phyloP scores from a whole-genome alignment of 2,113 vertebrate species.

The Paradisaea rubra region DNA sequence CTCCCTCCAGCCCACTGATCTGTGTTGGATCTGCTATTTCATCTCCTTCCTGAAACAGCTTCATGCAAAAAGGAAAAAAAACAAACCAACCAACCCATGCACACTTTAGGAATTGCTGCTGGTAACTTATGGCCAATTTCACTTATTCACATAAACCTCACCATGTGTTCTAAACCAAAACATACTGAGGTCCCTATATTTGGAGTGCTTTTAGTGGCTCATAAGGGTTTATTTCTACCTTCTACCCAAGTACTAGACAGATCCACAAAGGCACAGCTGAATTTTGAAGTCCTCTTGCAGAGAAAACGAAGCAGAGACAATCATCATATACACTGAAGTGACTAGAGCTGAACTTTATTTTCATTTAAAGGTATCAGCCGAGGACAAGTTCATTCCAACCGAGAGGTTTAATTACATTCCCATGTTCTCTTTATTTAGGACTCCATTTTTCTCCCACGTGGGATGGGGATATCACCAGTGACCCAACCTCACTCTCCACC shows the following conservation, averaged over 20 bases:
- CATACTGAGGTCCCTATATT: background rate
- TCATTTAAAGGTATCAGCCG: background rate
- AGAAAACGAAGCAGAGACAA: background rate
- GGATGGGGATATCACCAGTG: background rate
- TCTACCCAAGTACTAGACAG: background rate
- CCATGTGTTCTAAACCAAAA: background rate
- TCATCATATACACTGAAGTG: rapidly evolving
- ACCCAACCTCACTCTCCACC: background rate
- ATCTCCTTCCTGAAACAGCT: background rate
- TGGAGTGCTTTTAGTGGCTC: background rate
- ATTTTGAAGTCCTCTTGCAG: background rate
- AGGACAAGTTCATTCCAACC: background rate
- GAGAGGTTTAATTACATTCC: background rate
- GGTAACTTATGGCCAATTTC: background rate
- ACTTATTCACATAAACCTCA: background rate
- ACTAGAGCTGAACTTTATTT: background rate
- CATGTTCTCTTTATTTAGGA: background rate
- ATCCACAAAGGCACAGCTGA: background rate
- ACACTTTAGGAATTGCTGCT: background rate
- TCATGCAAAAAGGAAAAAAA: background rate
- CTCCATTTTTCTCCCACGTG: rapidly evolving
- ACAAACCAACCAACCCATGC: background rate
- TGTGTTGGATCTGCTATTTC: background rate
- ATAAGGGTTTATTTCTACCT: background rate
- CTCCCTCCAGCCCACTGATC: background rate